Percentiles rank a stretch among this genome's conserved stretches.
Conservation (phyloP, 2,797 vertebrate species). For the Schizopygopsis malacanthus region DNA sequence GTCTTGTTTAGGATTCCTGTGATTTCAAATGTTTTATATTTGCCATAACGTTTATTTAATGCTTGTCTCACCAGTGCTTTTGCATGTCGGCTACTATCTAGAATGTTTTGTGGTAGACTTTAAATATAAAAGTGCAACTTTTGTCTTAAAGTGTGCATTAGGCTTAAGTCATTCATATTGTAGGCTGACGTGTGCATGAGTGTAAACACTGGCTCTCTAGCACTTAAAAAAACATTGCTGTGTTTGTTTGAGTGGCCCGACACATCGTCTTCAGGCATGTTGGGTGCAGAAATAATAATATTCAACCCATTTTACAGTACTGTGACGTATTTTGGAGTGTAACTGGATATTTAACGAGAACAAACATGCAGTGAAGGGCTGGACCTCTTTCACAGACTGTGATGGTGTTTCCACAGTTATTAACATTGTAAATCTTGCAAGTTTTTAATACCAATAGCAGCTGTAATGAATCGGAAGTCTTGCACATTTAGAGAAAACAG, state of each 20-base stretch:
- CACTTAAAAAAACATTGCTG: slow-evolving; percentile 7
- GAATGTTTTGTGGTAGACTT: background rate
- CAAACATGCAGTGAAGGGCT: background rate
- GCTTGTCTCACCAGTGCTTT: background rate
- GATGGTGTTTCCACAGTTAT: background rate
- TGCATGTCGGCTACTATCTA: background rate
- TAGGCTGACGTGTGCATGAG: background rate
- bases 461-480: background rate
- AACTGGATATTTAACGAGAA: background rate
- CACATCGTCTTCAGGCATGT: slow-evolving; percentile 4
- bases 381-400: background rate
- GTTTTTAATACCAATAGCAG: background rate
- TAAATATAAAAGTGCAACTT: background rate
- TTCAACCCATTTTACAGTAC: background rate
- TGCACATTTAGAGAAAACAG: background rate
- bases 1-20: background rate
- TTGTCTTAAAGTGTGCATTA: slow-evolving; percentile 6
- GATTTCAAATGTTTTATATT: background rate
- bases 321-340: background rate
- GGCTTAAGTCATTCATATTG: background rate
- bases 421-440: background rate
- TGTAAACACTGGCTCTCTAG: slow-evolving; percentile 20
- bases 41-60: background rate
- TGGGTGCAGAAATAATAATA: background rate
- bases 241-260: slow-evolving; percentile 21